These are phyloP conservation scores for Drosophila athabasca DNA, from an alignment of 1,140 invertebrate species.

Conservation along the genomic window DNA sequence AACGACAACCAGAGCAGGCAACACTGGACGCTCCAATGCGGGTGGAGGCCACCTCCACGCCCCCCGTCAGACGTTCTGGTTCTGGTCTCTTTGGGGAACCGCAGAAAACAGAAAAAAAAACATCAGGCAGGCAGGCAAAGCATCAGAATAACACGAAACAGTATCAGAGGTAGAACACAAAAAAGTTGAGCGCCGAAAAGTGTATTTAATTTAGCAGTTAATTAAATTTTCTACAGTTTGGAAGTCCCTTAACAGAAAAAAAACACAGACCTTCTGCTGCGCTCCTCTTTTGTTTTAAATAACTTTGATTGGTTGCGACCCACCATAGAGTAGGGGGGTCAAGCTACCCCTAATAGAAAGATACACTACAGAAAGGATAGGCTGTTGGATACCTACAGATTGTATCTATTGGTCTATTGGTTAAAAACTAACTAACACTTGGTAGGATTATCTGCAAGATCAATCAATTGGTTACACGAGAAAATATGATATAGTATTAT, in stretches of 20 bases:
- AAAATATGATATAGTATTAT: too few species aligned
- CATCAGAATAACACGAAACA: constrained; percentile 12
- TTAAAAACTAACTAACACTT: too few species aligned
- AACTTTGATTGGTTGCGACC: constrained; percentile 58
- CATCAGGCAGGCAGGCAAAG: too few species aligned
- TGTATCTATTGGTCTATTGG: too few species aligned
- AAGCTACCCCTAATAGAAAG: too few species aligned
- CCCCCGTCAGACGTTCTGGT: constrained; percentile 15
- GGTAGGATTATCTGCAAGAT: too few species aligned
- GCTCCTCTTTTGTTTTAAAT: constrained; percentile 58
- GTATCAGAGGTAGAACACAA: constrained; percentile 33
- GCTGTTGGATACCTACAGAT: too few species aligned
- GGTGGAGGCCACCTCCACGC: constrained; percentile 30
- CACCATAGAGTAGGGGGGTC: background rate
- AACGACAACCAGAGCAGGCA: constrained; percentile 19
- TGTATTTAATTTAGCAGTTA: constrained; percentile 71
- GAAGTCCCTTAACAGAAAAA: constrained; percentile 11
- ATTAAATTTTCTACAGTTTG: constrained; percentile 76
- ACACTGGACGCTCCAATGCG: constrained; percentile 63
- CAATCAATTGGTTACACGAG: too few species aligned
- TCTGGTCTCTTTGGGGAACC: constrained; percentile 30
- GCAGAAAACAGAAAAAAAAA: too few species aligned
- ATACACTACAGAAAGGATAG: too few species aligned
- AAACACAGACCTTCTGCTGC: constrained; percentile 4
- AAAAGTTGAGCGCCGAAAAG: constrained; percentile 39